Conservation (phyloP, 2,113 vertebrate species). For the Apistogramma diplotaenia region DNA sequence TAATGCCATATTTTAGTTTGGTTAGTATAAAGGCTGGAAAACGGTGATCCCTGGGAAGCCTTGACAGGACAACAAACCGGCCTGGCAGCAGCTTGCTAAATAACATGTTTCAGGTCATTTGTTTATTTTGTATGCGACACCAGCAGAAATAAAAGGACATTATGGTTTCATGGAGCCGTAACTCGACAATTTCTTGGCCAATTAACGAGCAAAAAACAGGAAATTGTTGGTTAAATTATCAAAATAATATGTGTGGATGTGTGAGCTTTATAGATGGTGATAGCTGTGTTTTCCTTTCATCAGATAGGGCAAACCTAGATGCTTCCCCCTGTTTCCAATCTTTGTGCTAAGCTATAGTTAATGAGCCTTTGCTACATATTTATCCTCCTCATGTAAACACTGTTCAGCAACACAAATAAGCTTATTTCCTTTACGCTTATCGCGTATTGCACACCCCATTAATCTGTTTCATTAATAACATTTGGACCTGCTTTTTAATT, state of each 20-base stretch:
- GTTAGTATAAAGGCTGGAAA: background rate
- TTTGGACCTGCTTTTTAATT: background rate
- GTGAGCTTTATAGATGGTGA: background rate
- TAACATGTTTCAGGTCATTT: background rate
- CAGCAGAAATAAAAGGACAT: background rate
- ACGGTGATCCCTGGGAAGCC: background rate
- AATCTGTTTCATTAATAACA: background rate
- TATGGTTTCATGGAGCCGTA: background rate
- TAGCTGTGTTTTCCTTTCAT: background rate
- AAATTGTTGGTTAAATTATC: background rate
- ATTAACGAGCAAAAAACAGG: background rate
- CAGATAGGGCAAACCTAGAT: background rate
- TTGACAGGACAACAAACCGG: background rate
- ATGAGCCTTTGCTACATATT: background rate
- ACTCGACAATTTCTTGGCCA: background rate
- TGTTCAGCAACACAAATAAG: background rate
- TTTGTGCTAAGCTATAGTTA: background rate
- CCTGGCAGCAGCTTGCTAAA: background rate
- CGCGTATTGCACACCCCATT: background rate
- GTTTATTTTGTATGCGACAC: background rate
- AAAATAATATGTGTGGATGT: background rate
- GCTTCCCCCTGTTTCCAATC: background rate
- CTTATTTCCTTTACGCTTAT: background rate
- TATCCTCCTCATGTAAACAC: background rate
- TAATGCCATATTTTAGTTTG: background rate